Percentiles rank a stretch among this genome's conserved stretches.
These are phyloP conservation scores for Stichodactyla mertensii DNA, from an alignment of 64 coral and sea anemone genomes.

Conservation along the genomic window DNA sequence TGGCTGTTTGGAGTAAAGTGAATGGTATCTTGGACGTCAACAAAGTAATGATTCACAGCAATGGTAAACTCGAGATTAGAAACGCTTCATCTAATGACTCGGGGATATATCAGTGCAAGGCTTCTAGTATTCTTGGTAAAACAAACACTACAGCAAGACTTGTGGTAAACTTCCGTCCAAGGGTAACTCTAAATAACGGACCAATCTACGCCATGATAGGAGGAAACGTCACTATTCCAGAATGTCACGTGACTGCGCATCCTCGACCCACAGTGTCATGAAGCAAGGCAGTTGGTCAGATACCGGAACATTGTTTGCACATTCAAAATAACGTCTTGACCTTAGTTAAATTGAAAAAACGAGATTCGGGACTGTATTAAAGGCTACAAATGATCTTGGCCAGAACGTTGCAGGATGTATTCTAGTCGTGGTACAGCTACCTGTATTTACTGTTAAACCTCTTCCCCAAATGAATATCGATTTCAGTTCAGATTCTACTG, in stretches of 20 bases:
- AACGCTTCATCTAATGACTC: neutral
- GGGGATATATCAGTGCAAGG: neutral
- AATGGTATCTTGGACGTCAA: neutral
- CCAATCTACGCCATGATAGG: neutral
- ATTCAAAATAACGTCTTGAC: neutral
- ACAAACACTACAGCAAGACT: neutral
- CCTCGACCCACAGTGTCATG: neutral
- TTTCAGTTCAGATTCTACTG: neutral
- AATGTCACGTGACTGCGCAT: neutral
- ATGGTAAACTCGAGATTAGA: neutral
- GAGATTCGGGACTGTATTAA: neutral
- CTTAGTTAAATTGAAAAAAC: neutral
- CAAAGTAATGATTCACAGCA: neutral
- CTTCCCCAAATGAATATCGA: neutral
- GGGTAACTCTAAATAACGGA: neutral
- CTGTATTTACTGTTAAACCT: neutral
- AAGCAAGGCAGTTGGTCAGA: neutral
- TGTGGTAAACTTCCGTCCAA: neutral
- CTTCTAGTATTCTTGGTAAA: neutral
- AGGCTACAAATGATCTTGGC: neutral
- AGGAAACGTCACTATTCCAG: neutral
- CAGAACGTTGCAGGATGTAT: neutral
- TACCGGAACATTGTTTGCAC: neutral
- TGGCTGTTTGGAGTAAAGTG: conserved; percentile 28
- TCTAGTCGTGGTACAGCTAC: neutral